These are phyloP conservation scores for Clivina fossor DNA, from an alignment of 2,888 invertebrate genomes.

Conservation along the genomic window DNA sequence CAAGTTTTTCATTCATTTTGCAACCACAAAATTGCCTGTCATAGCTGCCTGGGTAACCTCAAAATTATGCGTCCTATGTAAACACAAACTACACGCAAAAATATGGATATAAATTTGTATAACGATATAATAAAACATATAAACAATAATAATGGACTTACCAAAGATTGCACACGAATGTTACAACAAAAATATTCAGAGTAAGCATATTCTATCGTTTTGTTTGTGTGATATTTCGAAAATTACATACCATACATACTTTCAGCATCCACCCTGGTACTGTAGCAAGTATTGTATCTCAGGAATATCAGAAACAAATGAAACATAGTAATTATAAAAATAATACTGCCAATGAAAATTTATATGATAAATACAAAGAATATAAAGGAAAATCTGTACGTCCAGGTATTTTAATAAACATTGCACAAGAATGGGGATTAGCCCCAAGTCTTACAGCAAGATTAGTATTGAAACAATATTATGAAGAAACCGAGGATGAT, in stretches of 20 bases:
- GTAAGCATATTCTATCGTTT: conserved; percentile 51
- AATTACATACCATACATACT: conserved; percentile 43
- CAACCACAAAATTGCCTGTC: no score
- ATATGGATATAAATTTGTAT: conserved; percentile 49
- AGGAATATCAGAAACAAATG: conserved; percentile 66
- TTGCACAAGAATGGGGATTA: conserved; percentile 57
- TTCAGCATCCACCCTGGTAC: conserved; percentile 62
- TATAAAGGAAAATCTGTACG: conserved; percentile 52
- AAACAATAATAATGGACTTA: conserved; percentile 57
- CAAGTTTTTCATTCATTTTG: no score
- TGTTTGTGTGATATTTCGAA: conserved; percentile 20
- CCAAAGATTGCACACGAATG: conserved; percentile 63
- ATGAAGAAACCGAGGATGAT: conserved; percentile 46
- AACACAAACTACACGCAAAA: no score
- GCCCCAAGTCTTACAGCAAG: conserved; percentile 63
- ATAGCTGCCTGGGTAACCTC: no score
- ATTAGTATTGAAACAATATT: conserved; percentile 59
- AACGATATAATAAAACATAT: conserved; percentile 61
- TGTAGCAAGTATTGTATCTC: conserved; percentile 69
- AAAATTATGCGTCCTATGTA: no score
- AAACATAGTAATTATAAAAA: conserved; percentile 64
- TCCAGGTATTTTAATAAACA: conserved; percentile 64
- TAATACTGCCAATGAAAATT: conserved; percentile 56
- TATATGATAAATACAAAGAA: conserved; percentile 55
- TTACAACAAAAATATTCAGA: conserved; percentile 60